These are phyloP conservation scores for Noctuana brunneofusca DNA, from an alignment of 2,888 invertebrate species.

Conservation along the genomic window DNA sequence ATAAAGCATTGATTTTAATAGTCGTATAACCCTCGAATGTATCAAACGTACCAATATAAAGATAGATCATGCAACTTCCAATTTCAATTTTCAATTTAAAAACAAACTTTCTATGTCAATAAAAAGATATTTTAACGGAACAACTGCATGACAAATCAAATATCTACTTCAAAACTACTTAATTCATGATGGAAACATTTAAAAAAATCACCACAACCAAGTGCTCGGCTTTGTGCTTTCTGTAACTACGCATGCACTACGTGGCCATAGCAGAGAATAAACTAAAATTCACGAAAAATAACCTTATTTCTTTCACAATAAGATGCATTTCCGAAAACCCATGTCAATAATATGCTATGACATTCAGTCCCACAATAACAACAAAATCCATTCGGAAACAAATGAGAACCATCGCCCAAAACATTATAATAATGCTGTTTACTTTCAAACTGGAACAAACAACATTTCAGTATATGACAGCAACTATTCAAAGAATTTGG, in stretches of 20 bases:
- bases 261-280: conserved; percentile 39
- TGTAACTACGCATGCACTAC: conserved; percentile 77
- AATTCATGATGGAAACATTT: conserved; percentile 51
- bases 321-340: conserved; percentile 33
- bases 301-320: not conserved
- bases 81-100: conserved; percentile 39
- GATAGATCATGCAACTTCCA: conserved; percentile 59
- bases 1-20: not conserved
- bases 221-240: conserved; percentile 75
- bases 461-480: conserved; percentile 26
- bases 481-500: not conserved
- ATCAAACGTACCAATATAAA: conserved; percentile 51
- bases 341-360: conserved; percentile 24
- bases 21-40: conserved; percentile 48
- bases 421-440: conserved; percentile 24
- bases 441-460: conserved; percentile 16
- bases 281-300: not conserved
- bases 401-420: conserved; percentile 32
- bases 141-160: conserved; percentile 77
- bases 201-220: conserved; percentile 76
- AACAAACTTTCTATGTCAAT: conserved; percentile 28
- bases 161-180: conserved; percentile 52
- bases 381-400: conserved; percentile 7
- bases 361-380: conserved; percentile 36
- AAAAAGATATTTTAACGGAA: conserved; percentile 64